phyloP scores from a whole-genome alignment of 2,888 invertebrate genomes.

The Parelbella ahira region DNA sequence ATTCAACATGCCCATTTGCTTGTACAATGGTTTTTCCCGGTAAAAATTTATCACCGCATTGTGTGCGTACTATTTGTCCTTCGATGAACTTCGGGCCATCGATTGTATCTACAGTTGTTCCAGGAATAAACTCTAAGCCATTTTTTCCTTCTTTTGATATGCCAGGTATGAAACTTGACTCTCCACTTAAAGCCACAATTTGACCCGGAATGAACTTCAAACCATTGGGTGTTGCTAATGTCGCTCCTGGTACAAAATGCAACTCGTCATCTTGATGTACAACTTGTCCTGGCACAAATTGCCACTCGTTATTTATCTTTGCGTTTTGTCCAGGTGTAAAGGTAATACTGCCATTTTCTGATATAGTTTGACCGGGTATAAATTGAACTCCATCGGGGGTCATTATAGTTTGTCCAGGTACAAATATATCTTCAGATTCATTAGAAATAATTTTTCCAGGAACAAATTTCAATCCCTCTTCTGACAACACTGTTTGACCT shows the following conservation, averaged over 20 bases:
- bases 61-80: conserved; percentile 82
- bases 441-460: conserved; percentile 79
- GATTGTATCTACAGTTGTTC: conserved; percentile 82
- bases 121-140: conserved; percentile 79
- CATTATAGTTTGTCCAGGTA: conserved; percentile 82
- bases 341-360: conserved; percentile 65
- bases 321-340: conserved; percentile 84
- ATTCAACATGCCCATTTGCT: conserved; percentile 75
- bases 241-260: conserved; percentile 83
- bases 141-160: conserved; percentile 66
- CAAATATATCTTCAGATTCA: conserved; percentile 73
- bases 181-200: conserved; percentile 72
- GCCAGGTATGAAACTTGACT: conserved; percentile 82
- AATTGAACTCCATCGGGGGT: conserved; percentile 82
- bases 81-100: conserved; percentile 83
- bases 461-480: conserved; percentile 82
- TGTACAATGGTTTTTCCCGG: conserved; percentile 80
- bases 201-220: conserved; percentile 84
- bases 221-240: conserved; percentile 82
- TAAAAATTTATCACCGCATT: conserved; percentile 81
- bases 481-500: conserved; percentile 82
- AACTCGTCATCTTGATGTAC: conserved; percentile 76
- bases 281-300: conserved; percentile 84
- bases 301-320: conserved; percentile 77
- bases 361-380: conserved; percentile 83